Base-by-base conservation (phyloP, 2,888 invertebrate genomes). In the Amaurobius ferox region DNA sequence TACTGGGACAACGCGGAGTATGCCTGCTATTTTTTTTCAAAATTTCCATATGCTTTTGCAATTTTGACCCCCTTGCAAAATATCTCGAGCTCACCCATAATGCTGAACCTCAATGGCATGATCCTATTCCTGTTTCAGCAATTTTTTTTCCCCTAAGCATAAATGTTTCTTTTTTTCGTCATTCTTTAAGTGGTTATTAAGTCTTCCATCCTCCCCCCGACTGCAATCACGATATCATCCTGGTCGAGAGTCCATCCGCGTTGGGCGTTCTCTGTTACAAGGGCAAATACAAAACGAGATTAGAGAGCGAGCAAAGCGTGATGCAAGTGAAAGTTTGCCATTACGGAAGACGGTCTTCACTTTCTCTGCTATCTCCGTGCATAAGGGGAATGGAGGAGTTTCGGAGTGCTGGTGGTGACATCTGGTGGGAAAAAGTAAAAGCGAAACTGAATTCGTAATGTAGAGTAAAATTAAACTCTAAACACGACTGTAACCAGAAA, bases 271-370 rank as follows among this genome's bases (percentile, higher is more conserved):
- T 72, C 30, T n/a, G 23, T 35, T 76, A 81, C 81, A 81, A 81
- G 81, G 81, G 81, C 81, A 81, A 81, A 81, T 70, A 81, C 81
- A 81, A 81, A 81, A 81, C 74, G 68, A 81, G 81, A 81, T 81
- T 76, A 81, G n/a, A 76, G 70, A 70, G 61, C 68, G 40, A 40
- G 48, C 44, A 40, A 70, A 66, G 30, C 64, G 71, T 30, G 26
- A 61, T 70, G 35, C 28, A 23, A 32, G 48, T 29, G 35, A 67
- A 66, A 70, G 61, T 44, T 70, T 70, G 74, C 74, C 70, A 73
- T 79, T 80, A 80, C 29, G 29, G 29, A 64, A 64, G 44, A 44
- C 44, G 44, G 13, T 11, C 16, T 44, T 7, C 44, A 44, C 44
- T 44, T 44, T 44, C 44, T 13, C 44, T 9, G n/a, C n/a, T n/a